These are phyloP conservation scores for Syndactyla subalaris DNA, from an alignment of 2,797 vertebrate species.

Conservation along the genomic window DNA sequence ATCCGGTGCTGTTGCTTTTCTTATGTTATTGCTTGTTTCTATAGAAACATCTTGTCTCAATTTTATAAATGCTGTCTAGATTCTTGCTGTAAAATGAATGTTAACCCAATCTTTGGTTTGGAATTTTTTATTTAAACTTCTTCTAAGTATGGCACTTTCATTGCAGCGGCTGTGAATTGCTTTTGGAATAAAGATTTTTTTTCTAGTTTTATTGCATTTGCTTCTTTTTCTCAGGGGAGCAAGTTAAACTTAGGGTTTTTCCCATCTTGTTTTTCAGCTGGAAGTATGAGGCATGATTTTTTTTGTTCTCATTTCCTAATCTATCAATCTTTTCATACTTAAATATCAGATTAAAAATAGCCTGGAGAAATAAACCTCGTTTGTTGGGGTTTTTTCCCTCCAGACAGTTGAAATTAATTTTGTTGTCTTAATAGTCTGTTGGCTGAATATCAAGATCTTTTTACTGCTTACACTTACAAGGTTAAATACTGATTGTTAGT, in stretches of 20 bases:
- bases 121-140: not conserved
- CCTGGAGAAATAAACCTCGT: not conserved
- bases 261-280: not conserved
- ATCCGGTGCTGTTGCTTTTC: not conserved
- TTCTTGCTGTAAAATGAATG: not conserved
- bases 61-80: not conserved
- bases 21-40: constrained; percentile 20
- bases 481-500: not conserved
- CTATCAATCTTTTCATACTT: not conserved
- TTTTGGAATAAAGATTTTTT: not conserved
- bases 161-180: not conserved
- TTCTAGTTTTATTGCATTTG: not conserved
- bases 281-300: not conserved
- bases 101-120: not conserved
- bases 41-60: constrained; percentile 35
- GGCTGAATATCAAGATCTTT: not conserved
- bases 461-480: not conserved
- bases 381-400: not conserved
- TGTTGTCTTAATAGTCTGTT: not conserved
- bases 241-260: not conserved
- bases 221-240: not conserved
- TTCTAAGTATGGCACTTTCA: not conserved
- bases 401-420: not conserved
- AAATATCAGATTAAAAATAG: not conserved
- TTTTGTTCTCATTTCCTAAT: not conserved